phyloP scores from a whole-genome alignment of 2,113 vertebrate genomes.

The Takifugu bimaculatus region DNA sequence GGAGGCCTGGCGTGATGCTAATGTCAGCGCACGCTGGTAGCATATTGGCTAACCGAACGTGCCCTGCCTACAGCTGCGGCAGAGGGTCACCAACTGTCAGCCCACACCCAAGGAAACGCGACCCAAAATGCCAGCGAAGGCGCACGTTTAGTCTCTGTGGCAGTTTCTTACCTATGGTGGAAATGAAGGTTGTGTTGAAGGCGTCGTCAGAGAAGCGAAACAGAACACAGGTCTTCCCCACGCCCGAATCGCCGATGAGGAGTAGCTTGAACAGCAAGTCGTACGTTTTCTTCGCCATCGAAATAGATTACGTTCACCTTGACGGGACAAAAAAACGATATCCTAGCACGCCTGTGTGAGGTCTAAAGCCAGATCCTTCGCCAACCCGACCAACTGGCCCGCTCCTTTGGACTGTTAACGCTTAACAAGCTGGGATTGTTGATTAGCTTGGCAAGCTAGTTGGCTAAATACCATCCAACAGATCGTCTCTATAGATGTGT shows the following conservation, averaged over 20 bases:
- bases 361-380: constrained; percentile 55
- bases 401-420: constrained; percentile 37
- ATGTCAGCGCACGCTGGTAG: constrained; percentile 32
- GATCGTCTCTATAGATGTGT: constrained; percentile 35
- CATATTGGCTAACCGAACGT: constrained; percentile 29
- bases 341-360: constrained; percentile 33
- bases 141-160: not conserved
- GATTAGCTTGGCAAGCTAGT: constrained; percentile 65
- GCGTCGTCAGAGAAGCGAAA: constrained; percentile 98
- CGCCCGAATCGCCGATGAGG: constrained; percentile 96
- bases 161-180: constrained; percentile 87
- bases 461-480: constrained; percentile 56
- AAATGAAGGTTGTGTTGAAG: constrained; percentile 99
- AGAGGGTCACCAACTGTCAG: constrained; percentile 34
- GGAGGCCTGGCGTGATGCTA: constrained; percentile 40
- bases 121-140: not conserved
- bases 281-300: constrained; percentile 99
- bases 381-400: constrained; percentile 33
- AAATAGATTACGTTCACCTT: constrained; percentile 45
- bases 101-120: not conserved
- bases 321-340: constrained; percentile 22
- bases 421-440: constrained; percentile 63
- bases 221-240: constrained; percentile 97
- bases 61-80: constrained; percentile 38
- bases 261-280: constrained; percentile 99